Conservation (phyloP, 2,888 invertebrate genomes). For the Apamea sordens region DNA sequence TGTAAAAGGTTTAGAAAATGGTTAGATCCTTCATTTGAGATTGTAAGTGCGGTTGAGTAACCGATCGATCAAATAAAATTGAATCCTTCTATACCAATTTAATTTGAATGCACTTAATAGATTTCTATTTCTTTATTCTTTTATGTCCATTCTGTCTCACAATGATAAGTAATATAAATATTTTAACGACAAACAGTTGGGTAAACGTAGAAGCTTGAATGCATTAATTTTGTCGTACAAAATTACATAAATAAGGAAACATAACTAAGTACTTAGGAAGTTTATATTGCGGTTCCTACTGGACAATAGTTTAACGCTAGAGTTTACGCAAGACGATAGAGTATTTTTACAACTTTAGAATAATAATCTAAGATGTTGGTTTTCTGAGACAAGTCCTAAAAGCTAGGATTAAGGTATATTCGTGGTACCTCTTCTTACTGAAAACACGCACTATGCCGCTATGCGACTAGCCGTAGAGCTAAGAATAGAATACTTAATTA, state of each 20-base stretch:
- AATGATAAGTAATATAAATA: conserved; percentile 8
- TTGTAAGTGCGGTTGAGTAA: conserved; percentile 38
- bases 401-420: neutral
- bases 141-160: conserved; percentile 11
- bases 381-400: neutral
- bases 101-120: conserved; percentile 19
- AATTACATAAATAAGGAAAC: neutral
- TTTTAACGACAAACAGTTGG: conserved; percentile 9
- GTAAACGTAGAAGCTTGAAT: neutral
- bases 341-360: no score
- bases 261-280: neutral
- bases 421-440: neutral
- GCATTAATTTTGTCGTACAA: neutral
- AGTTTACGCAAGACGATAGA: neutral
- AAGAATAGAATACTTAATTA: neutral
- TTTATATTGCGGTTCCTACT: neutral
- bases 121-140: conserved; percentile 38
- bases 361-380: no score
- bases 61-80: conserved; percentile 42
- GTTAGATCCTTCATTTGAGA: conserved; percentile 22
- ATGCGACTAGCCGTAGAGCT: neutral
- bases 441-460: neutral
- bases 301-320: neutral
- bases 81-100: conserved; percentile 31
- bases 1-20: conserved; percentile 16